phyloP scores from a whole-genome alignment of 1,140 invertebrate genomes.

The Zaprionus camerounensis region DNA sequence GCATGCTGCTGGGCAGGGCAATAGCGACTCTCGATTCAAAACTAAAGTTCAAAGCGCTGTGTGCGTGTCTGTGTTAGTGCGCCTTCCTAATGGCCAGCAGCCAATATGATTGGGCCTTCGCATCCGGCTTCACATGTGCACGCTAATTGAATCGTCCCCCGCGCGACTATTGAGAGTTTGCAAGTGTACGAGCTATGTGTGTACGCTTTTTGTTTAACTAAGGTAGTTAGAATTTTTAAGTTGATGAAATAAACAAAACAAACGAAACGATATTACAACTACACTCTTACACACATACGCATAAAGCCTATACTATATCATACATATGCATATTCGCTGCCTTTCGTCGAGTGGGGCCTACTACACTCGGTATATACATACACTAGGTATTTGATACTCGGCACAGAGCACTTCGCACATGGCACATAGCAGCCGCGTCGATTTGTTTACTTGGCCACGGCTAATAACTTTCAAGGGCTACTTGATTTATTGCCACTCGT shows the following conservation, averaged over 20 bases:
- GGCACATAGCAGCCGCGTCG: conserved; percentile 19
- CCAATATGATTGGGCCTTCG: conserved; percentile 69
- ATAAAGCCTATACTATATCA: conserved; percentile 1
- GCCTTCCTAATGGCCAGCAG: conserved; percentile 54
- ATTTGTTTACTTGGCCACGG: conserved; percentile 51
- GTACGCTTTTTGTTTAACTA: conserved; percentile 63
- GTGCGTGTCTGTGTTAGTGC: conserved; percentile 12
- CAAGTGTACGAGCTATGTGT: conserved; percentile 29
- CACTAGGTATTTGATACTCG: background rate
- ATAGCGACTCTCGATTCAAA: conserved; percentile 2
- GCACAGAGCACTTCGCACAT: conserved; percentile 9
- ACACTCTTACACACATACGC: background rate
- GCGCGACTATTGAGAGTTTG: conserved; percentile 62
- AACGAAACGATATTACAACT: conserved; percentile 46
- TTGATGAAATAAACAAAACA: conserved; percentile 60
- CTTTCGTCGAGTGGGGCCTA: conserved; percentile 17
- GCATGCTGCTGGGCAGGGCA: background rate
- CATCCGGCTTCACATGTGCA: conserved; percentile 74
- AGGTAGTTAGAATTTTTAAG: conserved; percentile 82
- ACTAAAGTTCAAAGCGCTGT: conserved; percentile 49
- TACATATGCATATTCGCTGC: conserved; percentile 1
- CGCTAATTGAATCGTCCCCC: conserved; percentile 80
- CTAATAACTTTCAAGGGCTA: conserved; percentile 63
- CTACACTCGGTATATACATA: background rate
- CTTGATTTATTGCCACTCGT: conserved; percentile 43